Base-by-base conservation (phyloP, 2,113 vertebrate species). In the Tragelaphus imberbis region DNA sequence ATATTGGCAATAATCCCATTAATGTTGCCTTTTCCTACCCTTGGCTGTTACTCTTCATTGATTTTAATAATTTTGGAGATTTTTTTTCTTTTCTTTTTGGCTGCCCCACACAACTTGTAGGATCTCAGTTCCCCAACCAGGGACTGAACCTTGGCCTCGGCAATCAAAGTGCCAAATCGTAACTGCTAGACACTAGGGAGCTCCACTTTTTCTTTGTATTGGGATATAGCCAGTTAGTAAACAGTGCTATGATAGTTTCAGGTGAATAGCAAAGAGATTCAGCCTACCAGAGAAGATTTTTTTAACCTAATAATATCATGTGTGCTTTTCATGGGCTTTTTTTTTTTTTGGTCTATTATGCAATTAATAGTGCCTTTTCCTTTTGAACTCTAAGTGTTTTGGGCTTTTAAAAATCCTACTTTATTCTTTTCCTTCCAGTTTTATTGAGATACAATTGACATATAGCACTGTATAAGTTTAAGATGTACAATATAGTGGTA, bases 401-500 rank as follows among this genome's bases (percentile, higher is more conserved):
- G 81, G 33, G 11, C n/a, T 84, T 84, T 55, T 84, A 5, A n/a
- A 55, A 55, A 49, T 84, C 33, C 19, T 55, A 55, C 33, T n/a
- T 55, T 80, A n/a, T 53, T 53, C 51, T 84, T 84, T 84, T 84
- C 49, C 81, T 84, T 56, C 51, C 49, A 25, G 33, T 55, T 55
- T 36, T 84, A 84, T 84, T 84, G 33, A 55, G 51, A 55, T 84
- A 84, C n/a, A 36, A 8, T 36, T 84, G 51, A 55, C 33, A 84
- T 55, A 55, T 21, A 84, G 21, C 49, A 55, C 33, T 84, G 21
- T 84, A 0, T 36, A 55, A 55, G 33, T 55, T 55, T 84, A 84
- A 56, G 51, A 36, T 55, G 51, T 55, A 84, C n/a, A n/a, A n/a
- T n/a, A n/a, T n/a, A n/a, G 87, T 98, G 98, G 98, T 98, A 97